Evolutionary conservation across 2,888 invertebrate genomes (phyloP), one percentile per base, ranked within the genome.

Genomic region (Pterobdella sp.): DNA sequence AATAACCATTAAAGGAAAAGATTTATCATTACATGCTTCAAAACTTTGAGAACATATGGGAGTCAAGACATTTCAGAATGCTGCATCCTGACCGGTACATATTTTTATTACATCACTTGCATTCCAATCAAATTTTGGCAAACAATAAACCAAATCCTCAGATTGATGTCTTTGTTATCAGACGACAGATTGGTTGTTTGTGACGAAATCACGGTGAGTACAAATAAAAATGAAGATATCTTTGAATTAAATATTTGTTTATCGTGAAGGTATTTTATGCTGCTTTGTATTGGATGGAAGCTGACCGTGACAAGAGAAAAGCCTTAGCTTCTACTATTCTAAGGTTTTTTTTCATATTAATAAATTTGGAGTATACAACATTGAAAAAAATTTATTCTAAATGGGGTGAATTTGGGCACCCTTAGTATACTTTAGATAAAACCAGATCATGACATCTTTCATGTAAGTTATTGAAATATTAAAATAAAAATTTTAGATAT

Each of bases 111-210:
- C 22, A 42, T 42, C 49, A 42, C 22, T 42, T 14, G 7, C 49
- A 42, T 42, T 7, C 7, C 49, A 14, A 14, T 22, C 22, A 42
- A 14, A 42, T 18, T 42, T 42, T 14, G 42, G 7, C 42, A 42
- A 42, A 42, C 22, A 42, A 42, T 42, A 42, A 42, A 14, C 22
- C 10, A 42, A 42, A 42, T n/a, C n/a, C n/a, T n/a, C n/a, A 56
- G 60, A 22, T 49, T 74, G 63, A 71, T 71, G 36, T 63, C 65
- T 31, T 34, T 74, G 35, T 52, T 74, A 26, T 70, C 74, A 37
- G 74, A 74, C 34, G 74, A 74, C 32, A 60, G 74, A 74, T 64
- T 74, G 37, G 42, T 42, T n/a, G 71, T 74, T 18, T 69, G 52
- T 36, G 66, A 66, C 56, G 74, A 74, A 63, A 71, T 71, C 42